A percentile compares a stretch with the other conserved stretches of the same genome.
Evolutionary conservation across 2,113 vertebrate genomes (phyloP).

Genomic region (Suncus etruscus): DNA sequence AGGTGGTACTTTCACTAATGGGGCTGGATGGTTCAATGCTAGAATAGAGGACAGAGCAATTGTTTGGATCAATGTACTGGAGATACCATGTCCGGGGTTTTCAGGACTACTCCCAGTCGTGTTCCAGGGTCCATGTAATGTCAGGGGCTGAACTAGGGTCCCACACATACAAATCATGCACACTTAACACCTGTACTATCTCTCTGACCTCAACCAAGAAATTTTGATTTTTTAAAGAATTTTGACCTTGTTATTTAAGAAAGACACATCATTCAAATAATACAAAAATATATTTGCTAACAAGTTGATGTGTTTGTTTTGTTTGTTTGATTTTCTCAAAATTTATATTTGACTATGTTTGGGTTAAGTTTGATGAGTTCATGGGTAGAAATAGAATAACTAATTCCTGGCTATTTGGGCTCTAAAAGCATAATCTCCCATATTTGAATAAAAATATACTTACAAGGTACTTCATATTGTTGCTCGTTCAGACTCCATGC

Average conservation of each 20-base stretch:
- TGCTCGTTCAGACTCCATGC: slow-evolving; percentile 11
- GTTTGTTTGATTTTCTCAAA: neutral
- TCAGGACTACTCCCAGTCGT: too few relatives aligned
- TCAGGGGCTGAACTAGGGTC: too few relatives aligned
- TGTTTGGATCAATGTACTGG: too few relatives aligned
- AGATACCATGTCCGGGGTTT: too few relatives aligned
- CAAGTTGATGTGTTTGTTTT: neutral
- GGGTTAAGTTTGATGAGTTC: neutral
- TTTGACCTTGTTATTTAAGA: too few relatives aligned
- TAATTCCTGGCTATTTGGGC: neutral
- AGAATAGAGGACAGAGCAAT: too few relatives aligned
- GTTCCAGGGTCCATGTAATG: too few relatives aligned
- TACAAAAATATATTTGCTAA: neutral
- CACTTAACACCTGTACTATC: too few relatives aligned
- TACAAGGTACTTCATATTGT: slow-evolving; percentile 77
- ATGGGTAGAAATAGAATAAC: neutral
- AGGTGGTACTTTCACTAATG: too few relatives aligned
- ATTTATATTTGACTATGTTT: slow-evolving; percentile 48
- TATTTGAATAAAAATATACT: slow-evolving; percentile 73
- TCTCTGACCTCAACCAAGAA: neutral
- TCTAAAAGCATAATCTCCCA: neutral
- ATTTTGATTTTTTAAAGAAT: neutral
- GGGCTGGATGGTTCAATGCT: too few relatives aligned
- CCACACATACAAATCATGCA: too few relatives aligned
- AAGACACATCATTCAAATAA: slow-evolving; percentile 17